Evolutionary conservation across 1,140 invertebrate genomes (phyloP).

Genomic region (Sipha flava): DNA sequence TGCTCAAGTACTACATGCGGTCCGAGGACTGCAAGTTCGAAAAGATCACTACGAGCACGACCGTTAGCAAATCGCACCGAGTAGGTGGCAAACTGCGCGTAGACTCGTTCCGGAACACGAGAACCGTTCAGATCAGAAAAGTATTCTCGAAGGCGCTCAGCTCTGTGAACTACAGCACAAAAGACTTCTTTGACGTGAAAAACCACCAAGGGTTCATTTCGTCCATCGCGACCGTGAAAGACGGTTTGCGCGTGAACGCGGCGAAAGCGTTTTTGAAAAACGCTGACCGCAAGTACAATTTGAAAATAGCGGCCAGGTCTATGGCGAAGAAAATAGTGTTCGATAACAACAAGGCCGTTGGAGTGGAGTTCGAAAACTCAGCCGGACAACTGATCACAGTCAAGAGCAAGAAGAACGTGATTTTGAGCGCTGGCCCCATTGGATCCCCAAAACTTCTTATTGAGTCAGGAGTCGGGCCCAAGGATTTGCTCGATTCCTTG

Average conservation of each 20-base stretch:
- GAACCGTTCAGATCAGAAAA: background rate
- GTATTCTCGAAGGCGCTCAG: background rate
- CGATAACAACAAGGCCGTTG: constrained; percentile 48
- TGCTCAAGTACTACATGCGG: background rate
- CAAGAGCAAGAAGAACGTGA: constrained; percentile 54
- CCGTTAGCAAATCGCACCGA: background rate
- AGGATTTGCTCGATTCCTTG: constrained; percentile 34
- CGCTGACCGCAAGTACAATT: constrained; percentile 59
- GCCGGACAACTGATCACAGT: constrained; percentile 36
- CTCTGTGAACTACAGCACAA: background rate
- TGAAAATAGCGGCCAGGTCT: constrained; percentile 59
- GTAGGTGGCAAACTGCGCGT: background rate
- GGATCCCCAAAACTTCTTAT: constrained; percentile 57
- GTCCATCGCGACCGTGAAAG: constrained; percentile 40
- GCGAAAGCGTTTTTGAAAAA: constrained; percentile 67
- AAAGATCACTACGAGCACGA: background rate
- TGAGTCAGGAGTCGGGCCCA: constrained; percentile 45
- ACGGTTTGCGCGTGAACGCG: constrained; percentile 55
- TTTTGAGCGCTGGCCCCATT: constrained; percentile 61
- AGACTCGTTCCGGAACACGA: background rate
- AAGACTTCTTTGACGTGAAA: background rate
- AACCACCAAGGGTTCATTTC: constrained; percentile 11
- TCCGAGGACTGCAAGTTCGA: constrained; percentile 17
- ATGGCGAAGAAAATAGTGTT: constrained; percentile 57
- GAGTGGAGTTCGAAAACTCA: constrained; percentile 53